Evolutionary conservation across 53 echinoderm and acorn worm species (phyloP), one percentile per base, ranked within the genome.

Genomic region (Crossaster papposus): DNA sequence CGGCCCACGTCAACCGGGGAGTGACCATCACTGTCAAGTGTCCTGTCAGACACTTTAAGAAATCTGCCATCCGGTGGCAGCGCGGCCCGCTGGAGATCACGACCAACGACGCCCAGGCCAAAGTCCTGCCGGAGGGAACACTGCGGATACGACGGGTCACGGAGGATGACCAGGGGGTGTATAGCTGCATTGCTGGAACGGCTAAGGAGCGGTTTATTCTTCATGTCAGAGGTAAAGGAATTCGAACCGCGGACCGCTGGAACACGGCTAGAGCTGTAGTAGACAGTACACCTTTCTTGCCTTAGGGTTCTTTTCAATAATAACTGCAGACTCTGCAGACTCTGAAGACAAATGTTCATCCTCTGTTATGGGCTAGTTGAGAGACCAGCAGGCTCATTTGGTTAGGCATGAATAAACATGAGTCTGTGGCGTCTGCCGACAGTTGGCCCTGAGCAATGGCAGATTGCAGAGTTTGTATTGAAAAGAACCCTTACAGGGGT

Each of bases 21-120:
- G 93, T 94, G 32, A 91, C 93, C 28, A 83, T 97, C 89, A 93
- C 94, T 1, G 89, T 97, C 70, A 91, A 91, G 52, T 97, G 97
- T 34, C 97, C 97, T 0, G 95, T 95, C 53, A 20, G 52, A 14
- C 89, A 94, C 77, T 89, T 94, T 85, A 95, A 93, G 81, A 94
- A 92, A 78, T 90, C 88, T 24, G 65, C 92, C 29, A 64, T 96
- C 28, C 36, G 31, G 36, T 95, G 97, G 97, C 71, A 91, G 68
- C 92, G 94, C 36, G 94, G 94, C 18, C 70, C 63, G 2, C 44
- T 52, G 7, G 51, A 64, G 55, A 89, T 95, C 38, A 54, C 86
- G 6, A 64, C 30, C 4, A 80, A 81, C 14, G 90, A 92, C 52
- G 81, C 72, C 32, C 81, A 88, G 80, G 80, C 91, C 8, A 93